phyloP scores from a whole-genome alignment of 2,113 vertebrate species.

The Benitochromis conjunctus region DNA sequence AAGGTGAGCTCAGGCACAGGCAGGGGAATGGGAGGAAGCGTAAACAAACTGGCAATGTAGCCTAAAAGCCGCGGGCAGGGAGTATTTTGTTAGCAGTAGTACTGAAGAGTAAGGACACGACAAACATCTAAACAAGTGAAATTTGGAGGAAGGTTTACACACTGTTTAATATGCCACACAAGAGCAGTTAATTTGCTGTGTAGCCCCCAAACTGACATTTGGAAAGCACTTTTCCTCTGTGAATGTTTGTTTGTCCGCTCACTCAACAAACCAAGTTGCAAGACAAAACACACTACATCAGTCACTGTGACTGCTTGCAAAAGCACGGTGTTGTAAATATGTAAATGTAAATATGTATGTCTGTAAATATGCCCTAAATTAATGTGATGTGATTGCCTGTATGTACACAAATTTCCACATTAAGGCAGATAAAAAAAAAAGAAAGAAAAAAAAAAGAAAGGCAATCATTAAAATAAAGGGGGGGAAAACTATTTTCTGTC shows the following conservation, averaged over 20 bases:
- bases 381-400: neutral
- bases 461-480: neutral
- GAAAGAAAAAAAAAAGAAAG: too few species aligned
- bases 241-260: neutral
- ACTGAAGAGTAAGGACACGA: neutral
- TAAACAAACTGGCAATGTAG: neutral
- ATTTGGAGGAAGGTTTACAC: neutral
- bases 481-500: neutral
- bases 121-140: neutral
- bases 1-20: neutral
- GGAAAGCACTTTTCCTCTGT: neutral
- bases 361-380: neutral
- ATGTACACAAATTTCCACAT: neutral
- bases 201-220: neutral
- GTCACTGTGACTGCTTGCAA: neutral
- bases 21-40: neutral
- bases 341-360: neutral
- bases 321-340: neutral
- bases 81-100: neutral
- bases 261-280: neutral
- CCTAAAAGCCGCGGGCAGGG: neutral
- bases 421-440: neutral
- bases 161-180: neutral
- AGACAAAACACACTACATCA: neutral
- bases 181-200: neutral